A percentile compares a stretch with the other conserved stretches of the same genome.
phyloP scores from a whole-genome alignment of 1,140 invertebrate species.

The Macrosteles quadrilineatus region DNA sequence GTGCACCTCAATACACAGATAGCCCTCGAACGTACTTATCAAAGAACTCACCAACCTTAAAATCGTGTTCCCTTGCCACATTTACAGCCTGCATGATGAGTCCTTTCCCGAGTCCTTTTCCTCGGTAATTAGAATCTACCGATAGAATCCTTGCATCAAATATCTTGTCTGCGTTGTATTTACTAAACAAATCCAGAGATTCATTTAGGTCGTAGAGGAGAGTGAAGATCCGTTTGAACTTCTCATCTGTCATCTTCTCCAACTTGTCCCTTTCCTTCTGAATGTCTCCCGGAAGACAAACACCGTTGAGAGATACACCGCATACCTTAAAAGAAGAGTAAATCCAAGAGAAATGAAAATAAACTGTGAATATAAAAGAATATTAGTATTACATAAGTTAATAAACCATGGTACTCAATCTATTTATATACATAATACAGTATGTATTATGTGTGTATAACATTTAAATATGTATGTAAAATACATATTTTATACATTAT shows the following conservation, averaged over 20 bases:
- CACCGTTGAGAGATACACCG: conserved; percentile 66
- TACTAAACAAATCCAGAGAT: conserved; percentile 61
- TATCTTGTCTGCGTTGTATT: conserved; percentile 67
- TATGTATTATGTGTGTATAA: too few species aligned
- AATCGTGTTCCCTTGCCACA: conserved; percentile 64
- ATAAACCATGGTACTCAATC: too few species aligned
- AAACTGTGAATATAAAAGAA: neutral
- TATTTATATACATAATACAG: too few species aligned
- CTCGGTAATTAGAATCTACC: conserved; percentile 67
- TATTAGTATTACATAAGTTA: too few species aligned
- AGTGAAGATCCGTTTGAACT: conserved; percentile 66
- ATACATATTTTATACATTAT: too few species aligned
- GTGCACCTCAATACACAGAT: too few species aligned
- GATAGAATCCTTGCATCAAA: conserved; percentile 80
- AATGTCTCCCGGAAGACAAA: conserved; percentile 59
- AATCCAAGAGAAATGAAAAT: neutral
- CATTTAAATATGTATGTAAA: too few species aligned
- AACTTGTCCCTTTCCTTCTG: conserved; percentile 60
- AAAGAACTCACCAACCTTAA: conserved; percentile 68
- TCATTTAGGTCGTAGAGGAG: conserved; percentile 64
- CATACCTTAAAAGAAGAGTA: conserved; percentile 57
- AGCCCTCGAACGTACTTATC: too few species aligned
- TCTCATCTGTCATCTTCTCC: conserved; percentile 57
- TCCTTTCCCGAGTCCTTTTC: conserved; percentile 68
- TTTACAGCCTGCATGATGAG: conserved; percentile 65